phyloP scores from a whole-genome alignment of 2,797 vertebrate genomes.

The Gambelia wislizenii region DNA sequence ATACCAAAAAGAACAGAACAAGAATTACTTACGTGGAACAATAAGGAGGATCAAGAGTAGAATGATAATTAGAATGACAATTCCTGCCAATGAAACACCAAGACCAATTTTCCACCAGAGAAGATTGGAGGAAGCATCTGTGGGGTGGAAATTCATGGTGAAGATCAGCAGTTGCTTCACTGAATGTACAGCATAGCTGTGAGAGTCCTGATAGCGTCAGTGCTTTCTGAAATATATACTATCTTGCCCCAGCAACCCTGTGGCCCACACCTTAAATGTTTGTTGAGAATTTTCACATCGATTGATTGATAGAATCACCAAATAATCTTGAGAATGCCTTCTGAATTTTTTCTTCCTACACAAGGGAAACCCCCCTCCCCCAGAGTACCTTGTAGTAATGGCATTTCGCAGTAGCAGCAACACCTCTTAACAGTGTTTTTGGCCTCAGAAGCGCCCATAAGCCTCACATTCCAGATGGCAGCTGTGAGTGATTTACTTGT shows the following conservation, averaged over 20 bases:
- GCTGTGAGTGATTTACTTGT: too few relatives aligned
- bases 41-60: not conserved
- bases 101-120: slow-evolving; percentile 28
- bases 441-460: too few relatives aligned
- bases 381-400: too few relatives aligned
- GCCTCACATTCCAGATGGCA: too few relatives aligned
- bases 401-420: too few relatives aligned
- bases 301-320: too few relatives aligned
- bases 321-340: not conserved
- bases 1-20: not conserved
- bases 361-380: too few relatives aligned
- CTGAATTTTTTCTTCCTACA: not conserved
- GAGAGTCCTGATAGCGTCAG: not conserved
- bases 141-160: not conserved
- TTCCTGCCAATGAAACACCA: not conserved
- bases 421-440: too few relatives aligned
- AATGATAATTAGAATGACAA: not conserved
- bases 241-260: too few relatives aligned
- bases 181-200: too few relatives aligned
- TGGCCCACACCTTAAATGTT: not conserved
- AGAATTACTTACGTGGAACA: not conserved
- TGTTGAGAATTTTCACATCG: not conserved
- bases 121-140: slow-evolving; percentile 2
- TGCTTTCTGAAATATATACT: not conserved
- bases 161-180: not conserved